phyloP scores from a whole-genome alignment of 1,140 invertebrate genomes.

The Asbolus verrucosus region DNA sequence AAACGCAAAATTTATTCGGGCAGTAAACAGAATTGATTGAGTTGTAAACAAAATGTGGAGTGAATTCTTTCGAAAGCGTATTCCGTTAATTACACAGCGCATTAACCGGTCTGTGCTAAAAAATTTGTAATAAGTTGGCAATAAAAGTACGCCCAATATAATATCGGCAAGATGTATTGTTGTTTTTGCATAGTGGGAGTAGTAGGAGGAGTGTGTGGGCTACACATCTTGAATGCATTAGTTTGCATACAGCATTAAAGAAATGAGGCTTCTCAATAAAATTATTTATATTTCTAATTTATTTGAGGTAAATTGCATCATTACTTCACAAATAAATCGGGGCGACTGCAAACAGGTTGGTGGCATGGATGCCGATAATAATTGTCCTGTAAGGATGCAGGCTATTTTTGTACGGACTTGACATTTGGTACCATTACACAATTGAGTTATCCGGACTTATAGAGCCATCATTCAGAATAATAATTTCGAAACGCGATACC shows the following conservation, averaged over 20 bases:
- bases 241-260: conserved; percentile 30
- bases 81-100: conserved; percentile 19
- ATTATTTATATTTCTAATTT: conserved; percentile 33
- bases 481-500: conserved; percentile 30
- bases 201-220: conserved; percentile 31
- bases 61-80: neutral
- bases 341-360: conserved; percentile 20
- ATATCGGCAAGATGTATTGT: conserved; percentile 41
- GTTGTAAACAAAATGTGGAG: conserved; percentile 15
- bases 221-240: conserved; percentile 40
- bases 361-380: neutral
- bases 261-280: conserved; percentile 21
- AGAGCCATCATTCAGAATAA: conserved; percentile 35
- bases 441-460: conserved; percentile 36
- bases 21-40: conserved; percentile 21
- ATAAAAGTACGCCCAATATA: conserved; percentile 40
- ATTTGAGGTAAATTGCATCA: conserved; percentile 36
- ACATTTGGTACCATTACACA: conserved; percentile 13
- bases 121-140: conserved; percentile 28
- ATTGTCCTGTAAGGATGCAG: neutral
- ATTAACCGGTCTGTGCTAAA: conserved; percentile 27
- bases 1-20: neutral
- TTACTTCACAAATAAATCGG: conserved; percentile 18
- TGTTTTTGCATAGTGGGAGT: conserved; percentile 32
- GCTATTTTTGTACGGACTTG: neutral